These are phyloP conservation scores for Cliona cf. orientalis DNA, from an alignment of 37 sponge, comb jelly and placozoan species.

Conservation along the genomic window DNA sequence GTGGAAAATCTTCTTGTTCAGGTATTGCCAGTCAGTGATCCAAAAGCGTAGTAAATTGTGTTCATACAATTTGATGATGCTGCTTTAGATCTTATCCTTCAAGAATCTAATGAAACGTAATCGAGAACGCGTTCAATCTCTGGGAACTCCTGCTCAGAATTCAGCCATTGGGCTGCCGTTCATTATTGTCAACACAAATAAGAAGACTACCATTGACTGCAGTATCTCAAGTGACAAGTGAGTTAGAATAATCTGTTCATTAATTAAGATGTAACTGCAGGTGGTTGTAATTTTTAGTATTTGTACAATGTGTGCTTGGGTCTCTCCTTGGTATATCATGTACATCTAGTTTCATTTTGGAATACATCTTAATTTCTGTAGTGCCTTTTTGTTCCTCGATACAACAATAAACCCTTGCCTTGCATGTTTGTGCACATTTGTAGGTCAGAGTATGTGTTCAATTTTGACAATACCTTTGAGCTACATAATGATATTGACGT, in stretches of 20 bases:
- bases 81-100: constrained; percentile 75
- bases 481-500: constrained; percentile 89
- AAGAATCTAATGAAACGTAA: constrained; percentile 91
- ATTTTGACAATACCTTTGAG: constrained; percentile 93
- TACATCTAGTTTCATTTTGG: too few species aligned
- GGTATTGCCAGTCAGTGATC: constrained; percentile 19
- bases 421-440: background rate
- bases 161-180: constrained; percentile 89
- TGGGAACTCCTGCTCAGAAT: constrained; percentile 78
- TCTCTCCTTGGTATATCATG: background rate
- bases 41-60: background rate
- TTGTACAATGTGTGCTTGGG: background rate
- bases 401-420: too few species aligned
- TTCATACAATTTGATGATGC: background rate
- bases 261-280: too few species aligned
- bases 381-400: too few species aligned
- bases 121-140: constrained; percentile 56
- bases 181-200: constrained; percentile 82
- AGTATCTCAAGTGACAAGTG: constrained; percentile 96
- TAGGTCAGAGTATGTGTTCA: constrained; percentile 93
- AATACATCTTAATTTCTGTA: too few species aligned
- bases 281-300: background rate
- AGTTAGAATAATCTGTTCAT: constrained; percentile 4
- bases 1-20: constrained; percentile 82
- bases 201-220: constrained; percentile 93